Conservation (phyloP, 2,797 vertebrate species). For the Sciurus carolinensis region DNA sequence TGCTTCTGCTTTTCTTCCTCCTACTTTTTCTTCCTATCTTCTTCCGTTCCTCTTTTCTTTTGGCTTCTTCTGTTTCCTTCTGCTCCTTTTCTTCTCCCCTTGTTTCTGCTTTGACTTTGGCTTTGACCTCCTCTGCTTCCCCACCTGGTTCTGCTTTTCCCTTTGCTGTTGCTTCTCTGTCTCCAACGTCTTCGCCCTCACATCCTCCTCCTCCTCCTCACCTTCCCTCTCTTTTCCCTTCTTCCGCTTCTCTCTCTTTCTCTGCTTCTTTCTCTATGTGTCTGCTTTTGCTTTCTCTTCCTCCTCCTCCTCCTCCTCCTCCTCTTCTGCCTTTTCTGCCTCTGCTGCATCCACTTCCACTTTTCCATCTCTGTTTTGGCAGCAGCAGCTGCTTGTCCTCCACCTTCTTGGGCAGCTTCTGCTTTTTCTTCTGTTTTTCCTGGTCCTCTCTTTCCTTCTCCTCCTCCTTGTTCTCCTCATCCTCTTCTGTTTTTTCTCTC, state of each 20-base stretch:
- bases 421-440: too few species aligned
- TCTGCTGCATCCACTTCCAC: not conserved
- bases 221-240: too few species aligned
- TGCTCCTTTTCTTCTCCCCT: not conserved
- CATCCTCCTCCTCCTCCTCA: too few species aligned
- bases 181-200: not conserved
- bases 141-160: not conserved
- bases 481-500: too few species aligned
- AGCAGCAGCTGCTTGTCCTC: not conserved
- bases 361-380: not conserved
- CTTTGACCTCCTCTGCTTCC: not conserved
- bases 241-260: too few species aligned
- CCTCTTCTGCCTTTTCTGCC: too few species aligned
- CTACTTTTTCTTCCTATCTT: not conserved
- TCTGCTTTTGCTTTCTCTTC: too few species aligned
- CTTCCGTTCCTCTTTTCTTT: not conserved
- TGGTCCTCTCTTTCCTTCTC: not conserved
- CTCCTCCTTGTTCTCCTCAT: too few species aligned
- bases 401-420: too few species aligned
- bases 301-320: fast-evolving
- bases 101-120: not conserved
- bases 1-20: not conserved
- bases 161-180: not conserved
- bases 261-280: fast-evolving
- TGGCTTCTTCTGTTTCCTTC: not conserved